Base-by-base conservation (phyloP, 2,113 vertebrate genomes). In the Nothocercus nigrocapillus region DNA sequence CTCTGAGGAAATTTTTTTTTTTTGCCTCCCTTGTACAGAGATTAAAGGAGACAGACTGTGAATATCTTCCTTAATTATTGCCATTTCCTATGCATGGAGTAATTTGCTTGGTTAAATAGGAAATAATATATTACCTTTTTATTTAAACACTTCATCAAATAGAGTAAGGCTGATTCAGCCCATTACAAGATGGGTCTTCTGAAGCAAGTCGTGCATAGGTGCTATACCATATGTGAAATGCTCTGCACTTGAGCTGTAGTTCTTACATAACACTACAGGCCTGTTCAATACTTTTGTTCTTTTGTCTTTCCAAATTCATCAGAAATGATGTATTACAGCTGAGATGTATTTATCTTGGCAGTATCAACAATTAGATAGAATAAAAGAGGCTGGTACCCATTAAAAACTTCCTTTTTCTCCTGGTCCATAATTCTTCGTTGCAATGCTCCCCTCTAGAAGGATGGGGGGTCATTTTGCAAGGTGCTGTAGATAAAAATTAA, bases 401-500 rank as follows among this genome's bases (percentile, higher is more conserved):
- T 92, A 95, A 76, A 92, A 96, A 72, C 11, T 88, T 82, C 70
- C 59, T 75, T 88, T 83, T 56, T 56, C 28, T 88, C 44, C 34
- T 49, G 44, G 6, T 89, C 34, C 42, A 77, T 85, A 94, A 95
- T 91, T 76, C 81, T 75, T 89, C 4, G 5, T 1, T 2, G 8
- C 19, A 36, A 73, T 94, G 70, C 51, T 90, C 25, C 86, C 84
- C 45, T 84, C 61, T 74, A n/a, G 85, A 63, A 64, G 32, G 18
- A 47, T 0, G 3, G 19, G 45, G 70, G 74, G 56, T 80, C 69
- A 58, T 44, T 75, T 53, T 64, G 53, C 70, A 90, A 85, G 69
- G n/a, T 73, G 54, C 7, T 42, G 5, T 75, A 86, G 67, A 83
- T 89, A 42, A 95, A 96, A 95, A 96, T 94, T 78, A 94, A 94